phyloP scores from a whole-genome alignment of 2,113 vertebrate genomes.

The Axis porcinus region DNA sequence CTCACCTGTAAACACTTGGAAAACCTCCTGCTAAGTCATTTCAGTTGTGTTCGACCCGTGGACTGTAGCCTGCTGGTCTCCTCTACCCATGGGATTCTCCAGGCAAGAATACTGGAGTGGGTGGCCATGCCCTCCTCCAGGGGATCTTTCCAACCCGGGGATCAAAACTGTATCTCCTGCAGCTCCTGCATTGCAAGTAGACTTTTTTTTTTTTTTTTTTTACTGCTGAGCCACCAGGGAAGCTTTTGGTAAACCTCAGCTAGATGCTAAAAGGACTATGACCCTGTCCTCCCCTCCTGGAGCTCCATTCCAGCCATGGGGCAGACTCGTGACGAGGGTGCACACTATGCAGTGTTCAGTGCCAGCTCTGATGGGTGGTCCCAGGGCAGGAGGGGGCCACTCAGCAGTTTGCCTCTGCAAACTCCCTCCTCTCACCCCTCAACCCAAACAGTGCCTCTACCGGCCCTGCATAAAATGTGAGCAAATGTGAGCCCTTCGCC shows the following conservation, averaged over 20 bases:
- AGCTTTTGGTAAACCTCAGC: not conserved
- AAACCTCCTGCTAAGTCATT: not conserved
- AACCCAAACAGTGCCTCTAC: not conserved
- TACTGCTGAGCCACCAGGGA: not conserved
- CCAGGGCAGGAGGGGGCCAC: no score
- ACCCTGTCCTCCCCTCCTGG: not conserved
- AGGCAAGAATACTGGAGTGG: not conserved
- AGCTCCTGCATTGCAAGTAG: not conserved
- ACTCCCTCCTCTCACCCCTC: not conserved
- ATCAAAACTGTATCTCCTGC: not conserved
- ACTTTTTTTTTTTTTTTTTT: not conserved
- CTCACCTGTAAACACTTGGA: not conserved
- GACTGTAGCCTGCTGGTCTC: not conserved
- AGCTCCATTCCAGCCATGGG: not conserved
- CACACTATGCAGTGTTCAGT: rapidly evolving
- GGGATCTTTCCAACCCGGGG: not conserved
- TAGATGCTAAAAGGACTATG: not conserved
- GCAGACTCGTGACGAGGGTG: no score
- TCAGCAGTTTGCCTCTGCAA: not conserved
- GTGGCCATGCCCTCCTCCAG: not conserved
- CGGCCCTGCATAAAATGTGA: not conserved
- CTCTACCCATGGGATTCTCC: not conserved
- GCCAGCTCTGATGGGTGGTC: not conserved
- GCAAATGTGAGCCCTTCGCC: not conserved
- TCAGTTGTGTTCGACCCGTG: not conserved